Evolutionary conservation across 2,888 invertebrate genomes (phyloP).

Genomic region (Octodonta nipae): DNA sequence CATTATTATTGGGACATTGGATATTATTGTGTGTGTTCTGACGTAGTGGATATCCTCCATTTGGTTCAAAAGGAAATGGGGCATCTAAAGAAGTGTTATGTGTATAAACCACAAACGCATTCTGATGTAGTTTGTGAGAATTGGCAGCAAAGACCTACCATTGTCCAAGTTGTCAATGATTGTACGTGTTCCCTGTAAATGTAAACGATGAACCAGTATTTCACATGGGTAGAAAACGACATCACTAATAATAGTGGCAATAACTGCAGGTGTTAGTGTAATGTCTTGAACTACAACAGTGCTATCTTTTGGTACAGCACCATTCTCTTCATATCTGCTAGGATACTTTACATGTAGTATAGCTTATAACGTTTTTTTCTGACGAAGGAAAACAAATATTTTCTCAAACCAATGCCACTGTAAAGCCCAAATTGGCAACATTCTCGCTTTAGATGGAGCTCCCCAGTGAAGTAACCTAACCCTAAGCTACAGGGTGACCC

Average conservation of each 20-base stretch:
- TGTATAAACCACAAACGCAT: constrained; percentile 77
- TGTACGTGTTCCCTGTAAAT: constrained; percentile 81
- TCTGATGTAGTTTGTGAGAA: constrained; percentile 87
- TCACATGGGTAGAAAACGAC: constrained; percentile 86
- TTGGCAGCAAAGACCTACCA: constrained; percentile 81
- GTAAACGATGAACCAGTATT: constrained; percentile 79
- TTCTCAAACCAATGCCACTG: constrained; percentile 72
- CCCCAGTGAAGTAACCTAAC: constrained; percentile 70
- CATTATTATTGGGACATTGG: too few relatives aligned
- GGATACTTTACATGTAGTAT: constrained; percentile 40
- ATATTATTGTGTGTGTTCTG: constrained; percentile 17
- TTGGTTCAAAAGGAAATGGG: constrained; percentile 47
- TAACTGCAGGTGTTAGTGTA: constrained; percentile 67
- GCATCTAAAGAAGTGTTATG: constrained; percentile 62
- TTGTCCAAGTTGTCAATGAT: constrained; percentile 94
- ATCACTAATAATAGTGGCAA: constrained; percentile 74
- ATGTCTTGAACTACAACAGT: constrained; percentile 52
- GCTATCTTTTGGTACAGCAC: constrained; percentile 52
- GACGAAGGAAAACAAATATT: constrained; percentile 68
- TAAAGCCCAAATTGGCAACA: constrained; percentile 86
- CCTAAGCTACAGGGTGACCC: too few relatives aligned
- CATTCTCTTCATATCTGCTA: constrained; percentile 25
- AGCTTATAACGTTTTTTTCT: constrained; percentile 46
- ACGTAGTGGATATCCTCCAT: constrained; percentile 22
- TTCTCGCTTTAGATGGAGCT: constrained; percentile 67